These are phyloP conservation scores for Drosophila testacea DNA, from an alignment of 2,888 invertebrate genomes.

Conservation along the genomic window DNA sequence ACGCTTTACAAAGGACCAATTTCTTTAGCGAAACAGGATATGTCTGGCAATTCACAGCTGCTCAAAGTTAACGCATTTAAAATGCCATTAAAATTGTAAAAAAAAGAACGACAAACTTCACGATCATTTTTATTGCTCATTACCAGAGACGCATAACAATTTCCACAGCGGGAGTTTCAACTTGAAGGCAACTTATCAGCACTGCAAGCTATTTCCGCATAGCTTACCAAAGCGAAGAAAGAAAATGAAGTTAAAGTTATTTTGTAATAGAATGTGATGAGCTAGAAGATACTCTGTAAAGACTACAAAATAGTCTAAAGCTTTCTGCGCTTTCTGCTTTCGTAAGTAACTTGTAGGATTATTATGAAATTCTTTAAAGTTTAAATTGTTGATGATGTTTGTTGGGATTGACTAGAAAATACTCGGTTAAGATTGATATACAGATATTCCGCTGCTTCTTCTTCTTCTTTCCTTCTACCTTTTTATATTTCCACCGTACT, in stretches of 20 bases:
- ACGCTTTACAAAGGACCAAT: neutral
- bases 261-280: neutral
- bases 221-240: conserved; percentile 9
- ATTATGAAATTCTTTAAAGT: neutral
- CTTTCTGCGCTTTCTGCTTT: neutral
- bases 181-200: conserved; percentile 42
- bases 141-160: conserved; percentile 59
- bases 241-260: neutral
- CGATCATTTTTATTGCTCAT: conserved; percentile 57
- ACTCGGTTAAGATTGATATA: neutral
- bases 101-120: conserved; percentile 34
- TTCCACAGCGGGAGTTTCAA: conserved; percentile 13
- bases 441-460: neutral
- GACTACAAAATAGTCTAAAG: neutral
- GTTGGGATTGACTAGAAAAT: neutral
- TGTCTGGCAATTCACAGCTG: conserved; percentile 10
- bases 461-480: too few relatives aligned
- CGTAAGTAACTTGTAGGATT: neutral
- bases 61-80: conserved; percentile 27
- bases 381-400: neutral
- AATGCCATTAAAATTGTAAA: conserved; percentile 54
- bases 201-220: conserved; percentile 54
- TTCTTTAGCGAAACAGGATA: conserved; percentile 36
- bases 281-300: conserved; percentile 3
- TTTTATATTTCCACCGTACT: too few relatives aligned